Evolutionary conservation across 2,888 invertebrate genomes (phyloP), one percentile per base, ranked within the genome.

Genomic region (Trissolcus brochymenae): DNA sequence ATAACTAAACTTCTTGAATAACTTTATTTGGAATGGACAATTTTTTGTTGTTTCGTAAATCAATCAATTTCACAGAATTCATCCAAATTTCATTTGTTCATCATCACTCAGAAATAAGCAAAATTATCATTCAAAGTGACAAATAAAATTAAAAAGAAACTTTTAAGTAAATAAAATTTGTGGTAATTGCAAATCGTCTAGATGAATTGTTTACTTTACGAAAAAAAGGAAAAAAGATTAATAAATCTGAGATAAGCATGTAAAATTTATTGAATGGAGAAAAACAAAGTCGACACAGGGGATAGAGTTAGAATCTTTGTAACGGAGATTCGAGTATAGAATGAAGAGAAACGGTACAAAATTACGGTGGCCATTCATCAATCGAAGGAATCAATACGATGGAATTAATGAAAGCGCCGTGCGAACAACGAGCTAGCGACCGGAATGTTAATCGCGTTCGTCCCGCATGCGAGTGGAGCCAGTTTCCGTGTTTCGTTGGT

Each of bases 371-470:
- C 89, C 89, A 89, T 89, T 89, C 88, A 89, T 89, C 89, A 89
- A 89, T 89, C 89, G 85, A 81, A 82, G 85, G 87, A 89, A 89
- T 89, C 89, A 89, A 89, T 89, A 89, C 89, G 87, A 87, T 88
- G 88, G 88, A 89, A 89, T 89, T 89, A 89, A 89, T 89, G 89
- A 89, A 89, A 89, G 88, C 88, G 87, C 87, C 88, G 88, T 87
- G 88, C 85, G 88, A 88, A 88, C 88, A 87, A 87, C 87, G 86
- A 86, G 88, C 87, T 85, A 88, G 87, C 87, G 88, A 87, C 85
- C 88, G 88, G 89, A 89, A 89, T 89, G 88, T 89, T 89, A 89
- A 89, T 89, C 89, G 88, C 87, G 89, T 88, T 88, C 86, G 88
- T 86, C 87, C 88, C 86, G 86, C 82, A 84, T 84, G 84, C 87